phyloP scores from a whole-genome alignment of 53 echinoderm and acorn worm species.

The Stichopus horrens region DNA sequence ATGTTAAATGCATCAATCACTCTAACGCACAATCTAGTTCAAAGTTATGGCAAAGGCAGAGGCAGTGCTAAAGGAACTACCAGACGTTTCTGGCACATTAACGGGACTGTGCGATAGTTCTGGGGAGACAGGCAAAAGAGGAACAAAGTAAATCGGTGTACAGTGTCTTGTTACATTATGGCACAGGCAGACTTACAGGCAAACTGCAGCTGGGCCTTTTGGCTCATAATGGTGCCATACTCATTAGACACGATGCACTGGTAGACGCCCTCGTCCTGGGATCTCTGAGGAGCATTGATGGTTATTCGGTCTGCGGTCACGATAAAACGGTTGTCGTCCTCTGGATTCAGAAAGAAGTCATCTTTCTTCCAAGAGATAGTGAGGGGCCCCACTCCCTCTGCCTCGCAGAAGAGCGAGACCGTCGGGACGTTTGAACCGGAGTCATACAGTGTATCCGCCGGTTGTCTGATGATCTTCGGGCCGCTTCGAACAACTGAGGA shows the following conservation, averaged over 20 bases:
- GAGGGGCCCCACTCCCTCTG: conserved; percentile 42
- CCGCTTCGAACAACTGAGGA: conserved; percentile 41
- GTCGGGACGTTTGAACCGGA: conserved; percentile 43
- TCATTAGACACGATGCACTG: conserved; percentile 61
- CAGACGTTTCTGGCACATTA: no score
- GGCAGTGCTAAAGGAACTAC: no score
- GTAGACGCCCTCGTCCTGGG: conserved; percentile 47
- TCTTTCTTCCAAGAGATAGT: conserved; percentile 56
- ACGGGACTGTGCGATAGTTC: no score
- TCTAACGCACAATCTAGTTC: no score
- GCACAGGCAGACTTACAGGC: conserved; percentile 61
- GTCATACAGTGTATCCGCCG: conserved; percentile 57
- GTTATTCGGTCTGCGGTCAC: conserved; percentile 54
- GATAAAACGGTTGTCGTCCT: conserved; percentile 23
- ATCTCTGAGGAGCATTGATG: conserved; percentile 48
- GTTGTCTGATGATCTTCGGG: conserved; percentile 58
- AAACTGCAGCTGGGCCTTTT: conserved; percentile 57
- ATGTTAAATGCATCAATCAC: no score
- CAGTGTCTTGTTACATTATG: not conserved
- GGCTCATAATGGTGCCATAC: conserved; percentile 59
- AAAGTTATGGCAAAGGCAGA: no score
- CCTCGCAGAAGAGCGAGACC: conserved; percentile 61
- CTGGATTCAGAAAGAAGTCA: conserved; percentile 13
- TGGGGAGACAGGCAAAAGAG: no score
- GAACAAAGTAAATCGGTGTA: no score